Conservation (phyloP, 64 coral and sea anemone species). For the Catalaphyllia jardinei region DNA sequence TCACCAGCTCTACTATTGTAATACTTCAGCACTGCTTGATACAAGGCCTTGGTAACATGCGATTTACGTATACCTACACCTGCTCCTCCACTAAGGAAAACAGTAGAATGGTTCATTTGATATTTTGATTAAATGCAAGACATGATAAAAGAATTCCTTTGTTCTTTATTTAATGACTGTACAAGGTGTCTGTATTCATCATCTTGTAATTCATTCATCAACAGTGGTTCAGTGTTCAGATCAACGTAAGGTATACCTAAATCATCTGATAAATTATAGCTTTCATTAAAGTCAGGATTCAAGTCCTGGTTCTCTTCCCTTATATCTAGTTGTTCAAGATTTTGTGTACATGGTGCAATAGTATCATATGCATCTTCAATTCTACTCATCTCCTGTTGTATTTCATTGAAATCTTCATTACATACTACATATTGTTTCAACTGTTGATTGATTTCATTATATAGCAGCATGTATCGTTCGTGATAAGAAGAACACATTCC, state of each 20-base stretch:
- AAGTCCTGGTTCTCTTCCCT: neutral
- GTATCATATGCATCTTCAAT: neutral
- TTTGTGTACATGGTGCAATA: neutral
- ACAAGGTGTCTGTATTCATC: neutral
- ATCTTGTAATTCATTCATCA: neutral
- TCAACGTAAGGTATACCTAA: neutral
- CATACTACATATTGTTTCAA: slow-evolving; percentile 26
- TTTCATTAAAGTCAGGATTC: neutral
- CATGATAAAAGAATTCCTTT: slow-evolving; percentile 44
- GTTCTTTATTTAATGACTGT: slow-evolving; percentile 7
- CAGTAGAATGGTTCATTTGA: neutral
- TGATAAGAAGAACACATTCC: too few relatives aligned
- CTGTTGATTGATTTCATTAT: neutral
- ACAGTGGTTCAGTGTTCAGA: neutral
- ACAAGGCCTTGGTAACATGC: neutral
- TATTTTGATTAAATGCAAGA: too few relatives aligned
- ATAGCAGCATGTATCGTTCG: neutral
- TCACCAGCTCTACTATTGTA: slow-evolving; percentile 18
- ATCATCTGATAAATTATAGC: neutral
- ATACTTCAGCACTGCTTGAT: slow-evolving; percentile 24
- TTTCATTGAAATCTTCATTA: slow-evolving; percentile 4
- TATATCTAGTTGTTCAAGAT: neutral
- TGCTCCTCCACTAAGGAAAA: slow-evolving; percentile 14
- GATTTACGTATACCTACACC: slow-evolving; percentile 32
- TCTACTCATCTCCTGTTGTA: neutral